Evolutionary conservation across 2,888 invertebrate species (phyloP), one percentile per base, ranked within the genome.

Genomic region (Harpalus rubripes): DNA sequence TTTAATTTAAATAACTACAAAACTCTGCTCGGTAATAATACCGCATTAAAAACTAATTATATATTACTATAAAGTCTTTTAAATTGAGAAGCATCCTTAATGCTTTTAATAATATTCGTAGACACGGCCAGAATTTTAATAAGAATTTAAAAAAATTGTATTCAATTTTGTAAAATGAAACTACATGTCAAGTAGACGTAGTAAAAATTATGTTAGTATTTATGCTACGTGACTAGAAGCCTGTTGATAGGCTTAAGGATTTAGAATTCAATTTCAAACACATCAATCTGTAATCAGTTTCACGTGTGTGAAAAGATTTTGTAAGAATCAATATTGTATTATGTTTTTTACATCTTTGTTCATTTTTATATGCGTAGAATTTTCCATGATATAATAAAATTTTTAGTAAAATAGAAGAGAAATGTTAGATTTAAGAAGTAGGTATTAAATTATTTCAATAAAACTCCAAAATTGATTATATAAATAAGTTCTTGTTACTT

Each of bases 131-230:
- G 41, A 68, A 32, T 68, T 68, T 68, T 68, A 68, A 68, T 68
- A 39, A 68, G 68, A 39, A 26, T 63, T 18, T 12, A 10, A 26
- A 63, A 63, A 26, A 63, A 10, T 56, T 56, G 59, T 63, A 26
- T 26, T 63, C 10, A 63, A 63, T 26, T 63, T 63, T 63, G 26
- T 63, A 63, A 26, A 26, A 63, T 12, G 26, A 8, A 61, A 12
- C 22, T 63, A 63, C 26, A 15, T 26, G 26, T 18, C 26, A 5
- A 61, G 22, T 7, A 63, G 63, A 63, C 63, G 26, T 18, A 8
- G 68, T 68, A 68, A 68, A 68, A 68, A 39, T 39, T 68, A 39
- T 68, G 32, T 68, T 68, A 68, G 39, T 68, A 68, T 68, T 68
- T 68, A 68, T 68, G 32, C 32, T 32, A 39, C 39, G 68, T 68